phyloP scores from a whole-genome alignment of 2,888 invertebrate species.

The Yponomeuta cagnagella region DNA sequence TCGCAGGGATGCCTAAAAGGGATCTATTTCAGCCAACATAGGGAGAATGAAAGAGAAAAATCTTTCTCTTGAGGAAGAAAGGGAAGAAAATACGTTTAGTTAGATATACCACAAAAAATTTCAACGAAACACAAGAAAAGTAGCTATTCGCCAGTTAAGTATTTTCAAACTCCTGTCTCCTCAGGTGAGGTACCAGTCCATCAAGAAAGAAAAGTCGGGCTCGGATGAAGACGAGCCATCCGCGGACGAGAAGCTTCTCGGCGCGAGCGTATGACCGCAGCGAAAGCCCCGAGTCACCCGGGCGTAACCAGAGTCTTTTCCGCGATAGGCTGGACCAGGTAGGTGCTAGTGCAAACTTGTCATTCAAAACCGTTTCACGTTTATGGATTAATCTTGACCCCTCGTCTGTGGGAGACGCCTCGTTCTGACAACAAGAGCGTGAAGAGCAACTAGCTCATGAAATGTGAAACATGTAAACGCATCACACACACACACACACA shows the following conservation, averaged over 20 bases:
- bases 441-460: too few species aligned
- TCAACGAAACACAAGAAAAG: too few species aligned
- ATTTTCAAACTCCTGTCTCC: slow-evolving; percentile 14
- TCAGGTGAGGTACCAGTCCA: slow-evolving; percentile 76
- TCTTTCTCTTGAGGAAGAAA: too few species aligned
- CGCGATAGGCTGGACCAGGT: slow-evolving; percentile 22
- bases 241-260: slow-evolving; percentile 78
- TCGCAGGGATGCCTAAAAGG: too few species aligned
- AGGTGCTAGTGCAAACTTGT: slow-evolving; percentile 4
- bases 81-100: too few species aligned
- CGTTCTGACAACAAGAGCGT: too few species aligned
- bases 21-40: background rate
- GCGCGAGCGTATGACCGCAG: slow-evolving; percentile 69
- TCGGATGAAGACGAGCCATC: slow-evolving; percentile 80
- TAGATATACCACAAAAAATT: too few species aligned
- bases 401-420: background rate
- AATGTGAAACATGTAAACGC: too few species aligned
- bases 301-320: slow-evolving; percentile 40
- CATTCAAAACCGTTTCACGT: background rate
- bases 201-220: slow-evolving; percentile 75
- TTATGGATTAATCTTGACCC: background rate
- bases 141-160: too few species aligned
- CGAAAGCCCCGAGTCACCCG: slow-evolving; percentile 51
- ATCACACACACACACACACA: too few species aligned
- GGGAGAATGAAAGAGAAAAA: too few species aligned